A percentile compares a stretch with the other conserved stretches of the same genome.
These are phyloP conservation scores for Agonopterix alstromeriana DNA, from an alignment of 2,888 invertebrate genomes.

Conservation along the genomic window DNA sequence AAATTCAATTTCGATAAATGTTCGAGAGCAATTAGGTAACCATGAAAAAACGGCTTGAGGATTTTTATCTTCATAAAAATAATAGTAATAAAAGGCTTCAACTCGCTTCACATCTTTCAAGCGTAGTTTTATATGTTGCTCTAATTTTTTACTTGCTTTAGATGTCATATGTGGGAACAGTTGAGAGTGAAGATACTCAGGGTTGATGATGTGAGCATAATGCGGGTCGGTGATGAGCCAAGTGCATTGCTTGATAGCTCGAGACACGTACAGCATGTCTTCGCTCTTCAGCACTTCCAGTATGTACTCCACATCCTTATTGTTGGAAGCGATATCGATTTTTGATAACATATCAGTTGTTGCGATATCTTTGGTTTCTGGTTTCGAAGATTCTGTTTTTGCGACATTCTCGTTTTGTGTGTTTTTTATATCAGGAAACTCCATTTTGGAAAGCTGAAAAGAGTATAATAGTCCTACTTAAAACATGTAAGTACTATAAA, in stretches of 20 bases:
- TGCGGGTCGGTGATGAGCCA: conserved; percentile 47
- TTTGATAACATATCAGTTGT: conserved; percentile 29
- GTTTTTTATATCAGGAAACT: no score
- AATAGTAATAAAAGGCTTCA: conserved; percentile 44
- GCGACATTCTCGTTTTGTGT: no score
- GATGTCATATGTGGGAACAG: conserved; percentile 44
- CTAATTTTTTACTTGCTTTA: conserved; percentile 41
- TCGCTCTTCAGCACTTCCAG: conserved; percentile 33
- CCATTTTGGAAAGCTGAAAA: no score
- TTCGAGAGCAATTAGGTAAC: conserved; percentile 45
- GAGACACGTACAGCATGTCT: conserved; percentile 47
- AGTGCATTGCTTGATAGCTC: conserved; percentile 36
- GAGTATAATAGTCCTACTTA: no score
- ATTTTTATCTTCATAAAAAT: conserved; percentile 34
- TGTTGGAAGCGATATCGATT: conserved; percentile 37
- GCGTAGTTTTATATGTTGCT: conserved; percentile 35
- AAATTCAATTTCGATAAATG: conserved; percentile 35
- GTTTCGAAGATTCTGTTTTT: no score
- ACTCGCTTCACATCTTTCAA: conserved; percentile 43
- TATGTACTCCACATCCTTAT: conserved; percentile 32
- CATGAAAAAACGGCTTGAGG: conserved; percentile 35
- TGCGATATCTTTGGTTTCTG: no score
- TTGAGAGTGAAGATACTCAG: conserved; percentile 35
- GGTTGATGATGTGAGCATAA: conserved; percentile 46
- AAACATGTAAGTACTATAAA: no score